A percentile compares a stretch with the other conserved stretches of the same genome.
Evolutionary conservation across 2,797 vertebrate genomes (phyloP).

Genomic region (Todus mexicanus): DNA sequence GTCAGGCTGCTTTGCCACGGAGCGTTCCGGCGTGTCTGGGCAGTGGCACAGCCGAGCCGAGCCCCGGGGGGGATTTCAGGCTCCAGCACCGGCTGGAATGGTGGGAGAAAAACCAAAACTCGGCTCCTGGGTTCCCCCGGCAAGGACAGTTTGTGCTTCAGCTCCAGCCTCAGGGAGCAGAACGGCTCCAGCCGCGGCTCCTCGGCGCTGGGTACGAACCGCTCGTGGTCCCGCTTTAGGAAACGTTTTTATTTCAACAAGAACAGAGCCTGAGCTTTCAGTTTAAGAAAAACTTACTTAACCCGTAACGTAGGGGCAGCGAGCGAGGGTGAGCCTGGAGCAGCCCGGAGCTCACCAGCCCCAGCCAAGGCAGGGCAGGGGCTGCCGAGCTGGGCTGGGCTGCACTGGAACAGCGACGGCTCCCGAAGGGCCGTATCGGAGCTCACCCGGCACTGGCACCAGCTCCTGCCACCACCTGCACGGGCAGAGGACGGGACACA

Average conservation of each 20-base stretch:
- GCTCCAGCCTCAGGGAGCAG: background rate
- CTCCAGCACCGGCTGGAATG: background rate
- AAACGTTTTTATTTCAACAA: background rate
- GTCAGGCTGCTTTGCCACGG: background rate
- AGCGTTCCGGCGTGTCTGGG: rapidly evolving
- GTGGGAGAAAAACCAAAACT: background rate
- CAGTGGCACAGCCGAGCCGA: rapidly evolving
- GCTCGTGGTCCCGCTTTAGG: background rate
- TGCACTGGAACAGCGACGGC: no score
- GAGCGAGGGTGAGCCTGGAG: background rate
- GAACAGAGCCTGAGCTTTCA: background rate
- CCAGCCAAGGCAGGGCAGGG: background rate
- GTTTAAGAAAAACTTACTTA: background rate
- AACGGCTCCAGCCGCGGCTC: background rate
- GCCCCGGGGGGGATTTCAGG: background rate
- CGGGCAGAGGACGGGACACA: rapidly evolving
- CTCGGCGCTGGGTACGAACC: background rate
- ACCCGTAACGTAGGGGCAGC: rapidly evolving
- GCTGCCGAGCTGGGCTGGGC: background rate
- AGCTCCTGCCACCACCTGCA: background rate
- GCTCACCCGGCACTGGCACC: background rate
- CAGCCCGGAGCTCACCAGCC: background rate
- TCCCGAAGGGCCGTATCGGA: rapidly evolving
- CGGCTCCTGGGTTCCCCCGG: background rate
- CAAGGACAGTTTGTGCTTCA: background rate